Evolutionary conservation across 2,113 vertebrate genomes (phyloP).

Genomic region (Mohoua ochrocephala): DNA sequence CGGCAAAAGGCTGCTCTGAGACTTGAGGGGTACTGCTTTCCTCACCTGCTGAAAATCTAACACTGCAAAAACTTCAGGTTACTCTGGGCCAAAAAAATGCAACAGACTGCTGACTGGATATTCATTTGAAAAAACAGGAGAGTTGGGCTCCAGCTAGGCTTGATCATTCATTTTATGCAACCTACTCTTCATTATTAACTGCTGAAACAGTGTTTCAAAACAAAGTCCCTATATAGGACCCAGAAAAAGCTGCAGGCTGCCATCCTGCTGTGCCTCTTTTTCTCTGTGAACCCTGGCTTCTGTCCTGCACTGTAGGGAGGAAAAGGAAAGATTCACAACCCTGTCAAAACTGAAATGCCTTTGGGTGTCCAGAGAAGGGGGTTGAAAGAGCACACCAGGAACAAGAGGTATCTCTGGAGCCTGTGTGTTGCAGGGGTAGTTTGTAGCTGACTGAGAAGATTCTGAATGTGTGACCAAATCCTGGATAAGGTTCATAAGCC

Average conservation of each 20-base stretch:
- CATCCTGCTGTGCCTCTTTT: rapidly evolving
- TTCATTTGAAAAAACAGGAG: not conserved
- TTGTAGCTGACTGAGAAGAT: not conserved
- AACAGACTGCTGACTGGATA: not conserved
- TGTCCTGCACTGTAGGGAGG: not conserved
- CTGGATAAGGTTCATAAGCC: not conserved
- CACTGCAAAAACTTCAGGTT: not conserved
- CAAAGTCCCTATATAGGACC: not conserved
- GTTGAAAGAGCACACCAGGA: not conserved
- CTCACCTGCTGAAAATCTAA: not conserved
- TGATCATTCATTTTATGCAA: not conserved
- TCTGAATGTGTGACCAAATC: not conserved
- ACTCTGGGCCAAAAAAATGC: not conserved
- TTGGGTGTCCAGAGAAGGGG: not conserved
- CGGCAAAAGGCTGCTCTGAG: not conserved
- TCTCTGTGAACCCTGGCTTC: not conserved
- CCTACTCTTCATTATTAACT: not conserved
- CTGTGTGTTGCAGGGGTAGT: not conserved
- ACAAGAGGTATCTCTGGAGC: not conserved
- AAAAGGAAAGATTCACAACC: not conserved
- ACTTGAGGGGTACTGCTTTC: not conserved
- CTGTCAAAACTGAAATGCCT: not conserved
- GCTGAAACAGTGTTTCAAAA: not conserved
- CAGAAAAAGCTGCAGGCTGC: not conserved
- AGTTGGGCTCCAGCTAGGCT: not conserved